Conservation (phyloP, 2,797 vertebrate species). For the Pelodytes ibericus region DNA sequence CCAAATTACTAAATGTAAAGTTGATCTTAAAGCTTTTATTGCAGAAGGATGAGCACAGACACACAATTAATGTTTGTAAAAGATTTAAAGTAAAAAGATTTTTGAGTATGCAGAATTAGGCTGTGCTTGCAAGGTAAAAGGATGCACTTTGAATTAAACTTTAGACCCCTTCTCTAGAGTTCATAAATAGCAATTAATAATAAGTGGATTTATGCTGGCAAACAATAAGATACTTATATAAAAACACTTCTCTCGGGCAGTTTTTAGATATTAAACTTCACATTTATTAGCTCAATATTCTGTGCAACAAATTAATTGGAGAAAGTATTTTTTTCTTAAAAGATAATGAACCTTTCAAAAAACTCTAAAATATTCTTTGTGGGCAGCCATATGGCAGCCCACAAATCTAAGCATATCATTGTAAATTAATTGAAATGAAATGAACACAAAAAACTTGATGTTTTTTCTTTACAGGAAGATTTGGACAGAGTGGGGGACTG, state of each 20-base stretch:
- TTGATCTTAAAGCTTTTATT: slow-evolving; percentile 20
- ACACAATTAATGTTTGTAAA: slow-evolving; percentile 28
- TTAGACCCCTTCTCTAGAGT: slow-evolving; percentile 13
- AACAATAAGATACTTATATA: slow-evolving; percentile 7
- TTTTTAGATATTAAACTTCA: not conserved
- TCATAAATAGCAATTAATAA: slow-evolving; percentile 14
- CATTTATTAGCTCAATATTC: not conserved
- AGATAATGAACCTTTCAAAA: too few species aligned
- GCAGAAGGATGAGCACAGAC: not conserved
- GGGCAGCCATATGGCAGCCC: too few species aligned
- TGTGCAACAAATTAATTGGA: too few species aligned
- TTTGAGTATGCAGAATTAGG: slow-evolving; percentile 18
- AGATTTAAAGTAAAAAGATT: slow-evolving; percentile 36
- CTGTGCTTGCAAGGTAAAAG: slow-evolving; percentile 1
- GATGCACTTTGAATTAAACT: not conserved
- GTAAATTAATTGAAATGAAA: too few species aligned
- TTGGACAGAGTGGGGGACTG: too few species aligned
- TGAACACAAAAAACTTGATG: too few species aligned
- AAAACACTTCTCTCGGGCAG: not conserved
- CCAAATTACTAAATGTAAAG: slow-evolving; percentile 27
- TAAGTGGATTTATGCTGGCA: slow-evolving; percentile 2
- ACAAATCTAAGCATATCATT: too few species aligned
- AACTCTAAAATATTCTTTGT: too few species aligned
- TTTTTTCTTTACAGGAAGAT: too few species aligned
- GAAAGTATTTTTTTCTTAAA: too few species aligned